Conservation (phyloP, 2,888 invertebrate genomes). For the Cosmia pyralina region DNA sequence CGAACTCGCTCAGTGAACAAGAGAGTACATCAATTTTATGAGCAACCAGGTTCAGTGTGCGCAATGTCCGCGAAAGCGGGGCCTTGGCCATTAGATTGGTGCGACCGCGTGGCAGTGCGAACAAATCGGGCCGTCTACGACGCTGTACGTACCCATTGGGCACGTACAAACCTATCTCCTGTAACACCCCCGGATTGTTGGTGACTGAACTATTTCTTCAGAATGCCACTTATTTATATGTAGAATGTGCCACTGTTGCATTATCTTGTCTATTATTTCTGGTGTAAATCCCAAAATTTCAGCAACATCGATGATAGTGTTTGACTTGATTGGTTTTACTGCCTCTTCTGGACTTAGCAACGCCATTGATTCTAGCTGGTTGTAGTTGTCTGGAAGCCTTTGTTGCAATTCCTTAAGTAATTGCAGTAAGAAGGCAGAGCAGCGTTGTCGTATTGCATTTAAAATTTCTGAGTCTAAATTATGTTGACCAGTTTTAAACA, state of each 20-base stretch:
- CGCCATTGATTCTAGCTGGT: background rate
- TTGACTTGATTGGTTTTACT: background rate
- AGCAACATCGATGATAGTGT: background rate
- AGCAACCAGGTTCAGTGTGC: too few species aligned
- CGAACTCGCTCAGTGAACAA: too few species aligned
- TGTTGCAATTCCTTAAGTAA: background rate
- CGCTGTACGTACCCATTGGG: too few species aligned
- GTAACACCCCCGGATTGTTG: too few species aligned
- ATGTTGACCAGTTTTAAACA: too few species aligned
- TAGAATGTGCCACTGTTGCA: background rate
- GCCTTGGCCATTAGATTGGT: too few species aligned
- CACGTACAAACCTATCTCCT: too few species aligned
- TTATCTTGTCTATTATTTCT: constrained; percentile 1
- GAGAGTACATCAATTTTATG: too few species aligned
- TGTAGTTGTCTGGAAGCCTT: constrained; percentile 8
- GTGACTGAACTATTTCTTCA: constrained; percentile 1
- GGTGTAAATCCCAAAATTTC: constrained; percentile 1
- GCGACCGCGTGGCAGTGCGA: too few species aligned
- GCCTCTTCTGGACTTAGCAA: background rate
- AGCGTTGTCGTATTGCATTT: constrained; percentile 2
- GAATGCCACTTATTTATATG: background rate
- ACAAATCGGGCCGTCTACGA: too few species aligned
- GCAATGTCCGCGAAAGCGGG: too few species aligned
- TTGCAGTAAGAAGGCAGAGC: background rate
- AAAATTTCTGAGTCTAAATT: background rate